phyloP scores from a whole-genome alignment of 2,113 vertebrate species.

The Marmota monax region DNA sequence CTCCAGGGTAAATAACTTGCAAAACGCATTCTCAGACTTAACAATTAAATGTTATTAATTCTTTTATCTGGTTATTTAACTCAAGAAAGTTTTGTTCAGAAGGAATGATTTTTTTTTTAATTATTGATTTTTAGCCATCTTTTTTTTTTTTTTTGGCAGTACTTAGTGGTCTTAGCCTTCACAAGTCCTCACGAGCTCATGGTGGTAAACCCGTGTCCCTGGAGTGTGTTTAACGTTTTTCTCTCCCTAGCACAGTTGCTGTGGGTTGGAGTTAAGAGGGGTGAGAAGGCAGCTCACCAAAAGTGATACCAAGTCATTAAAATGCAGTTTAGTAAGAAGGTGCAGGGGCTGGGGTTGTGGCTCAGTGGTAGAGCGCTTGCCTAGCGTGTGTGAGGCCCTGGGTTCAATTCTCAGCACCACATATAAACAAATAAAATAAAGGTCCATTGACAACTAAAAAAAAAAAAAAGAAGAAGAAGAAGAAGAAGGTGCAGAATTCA shows the following conservation, averaged over 20 bases:
- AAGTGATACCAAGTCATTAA: background rate
- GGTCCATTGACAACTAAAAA: background rate
- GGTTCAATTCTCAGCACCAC: no score
- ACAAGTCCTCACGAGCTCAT: background rate
- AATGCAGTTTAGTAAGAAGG: background rate
- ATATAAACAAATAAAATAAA: no score
- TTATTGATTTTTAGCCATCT: background rate
- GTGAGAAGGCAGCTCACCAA: background rate
- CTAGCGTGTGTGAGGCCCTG: no score
- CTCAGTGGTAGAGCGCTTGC: no score
- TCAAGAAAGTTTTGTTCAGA: conserved; percentile 16
- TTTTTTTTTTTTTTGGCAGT: background rate
- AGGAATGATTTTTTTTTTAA: background rate
- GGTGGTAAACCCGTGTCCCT: background rate
- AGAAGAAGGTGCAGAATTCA: background rate
- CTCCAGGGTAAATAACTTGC: background rate
- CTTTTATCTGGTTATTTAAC: background rate
- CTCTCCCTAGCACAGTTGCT: background rate
- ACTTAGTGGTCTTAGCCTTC: background rate
- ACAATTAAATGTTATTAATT: conserved; percentile 38
- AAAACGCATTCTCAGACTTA: background rate
- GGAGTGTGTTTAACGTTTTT: background rate
- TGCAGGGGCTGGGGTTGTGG: no score
- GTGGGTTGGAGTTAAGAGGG: background rate
- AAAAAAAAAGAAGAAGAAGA: no score